Evolutionary conservation across 23 tunicate species (phyloP).

Genomic region (Styela clava): DNA sequence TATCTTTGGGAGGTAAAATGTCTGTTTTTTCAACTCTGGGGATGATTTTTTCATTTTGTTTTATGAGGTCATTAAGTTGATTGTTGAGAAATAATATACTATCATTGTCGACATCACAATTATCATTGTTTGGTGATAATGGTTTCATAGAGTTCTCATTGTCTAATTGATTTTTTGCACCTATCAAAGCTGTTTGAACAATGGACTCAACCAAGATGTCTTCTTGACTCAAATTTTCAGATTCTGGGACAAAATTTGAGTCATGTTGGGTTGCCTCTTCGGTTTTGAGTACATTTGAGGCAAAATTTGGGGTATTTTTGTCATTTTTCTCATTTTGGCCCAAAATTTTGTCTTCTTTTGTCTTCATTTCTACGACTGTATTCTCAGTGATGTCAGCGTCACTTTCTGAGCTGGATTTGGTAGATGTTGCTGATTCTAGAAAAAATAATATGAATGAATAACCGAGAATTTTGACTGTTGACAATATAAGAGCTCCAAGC

Average conservation of each 20-base stretch:
- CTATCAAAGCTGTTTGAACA: constrained; percentile 14
- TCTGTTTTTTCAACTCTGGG: neutral
- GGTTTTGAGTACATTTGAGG: neutral
- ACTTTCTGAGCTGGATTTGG: constrained; percentile 4
- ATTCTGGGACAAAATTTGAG: neutral
- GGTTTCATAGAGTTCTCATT: neutral
- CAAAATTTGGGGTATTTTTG: no score
- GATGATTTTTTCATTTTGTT: neutral
- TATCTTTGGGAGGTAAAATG: neutral
- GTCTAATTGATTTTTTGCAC: neutral
- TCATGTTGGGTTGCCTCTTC: neutral
- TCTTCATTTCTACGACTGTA: constrained; percentile 10
- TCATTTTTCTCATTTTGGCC: neutral
- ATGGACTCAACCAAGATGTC: neutral
- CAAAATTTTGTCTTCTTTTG: neutral
- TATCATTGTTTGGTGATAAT: neutral
- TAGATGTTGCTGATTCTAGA: neutral
- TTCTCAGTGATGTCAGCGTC: constrained; percentile 13
- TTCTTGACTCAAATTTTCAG: constrained; percentile 1
- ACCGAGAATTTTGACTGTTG: neutral
- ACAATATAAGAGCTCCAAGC: no score
- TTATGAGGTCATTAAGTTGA: neutral
- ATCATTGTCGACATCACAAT: neutral
- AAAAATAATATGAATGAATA: neutral
- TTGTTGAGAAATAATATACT: neutral